phyloP scores from a whole-genome alignment of 2,797 vertebrate genomes.

The Periophthalmus magnuspinnatus region DNA sequence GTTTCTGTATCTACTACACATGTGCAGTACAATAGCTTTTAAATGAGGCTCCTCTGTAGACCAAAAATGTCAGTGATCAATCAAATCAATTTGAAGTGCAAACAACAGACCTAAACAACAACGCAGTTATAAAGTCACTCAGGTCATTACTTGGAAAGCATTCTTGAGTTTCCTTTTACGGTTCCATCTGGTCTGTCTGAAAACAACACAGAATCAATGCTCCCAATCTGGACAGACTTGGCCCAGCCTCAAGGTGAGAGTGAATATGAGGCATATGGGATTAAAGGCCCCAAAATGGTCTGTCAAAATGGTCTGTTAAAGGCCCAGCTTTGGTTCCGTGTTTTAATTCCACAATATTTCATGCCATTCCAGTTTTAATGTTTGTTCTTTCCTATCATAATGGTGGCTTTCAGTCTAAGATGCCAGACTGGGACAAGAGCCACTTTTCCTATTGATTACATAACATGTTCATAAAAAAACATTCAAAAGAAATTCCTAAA shows the following conservation, averaged over 20 bases:
- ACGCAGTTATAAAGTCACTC: neutral
- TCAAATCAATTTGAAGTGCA: constrained; percentile 1
- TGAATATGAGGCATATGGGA: constrained; percentile 35
- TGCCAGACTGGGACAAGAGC: too few relatives aligned
- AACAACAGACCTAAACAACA: neutral
- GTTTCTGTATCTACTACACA: neutral
- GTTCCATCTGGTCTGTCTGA: constrained; percentile 51
- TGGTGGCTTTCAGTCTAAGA: neutral
- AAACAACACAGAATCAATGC: constrained; percentile 60
- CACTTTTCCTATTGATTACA: too few relatives aligned
- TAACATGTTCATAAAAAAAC: too few relatives aligned
- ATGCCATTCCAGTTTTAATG: neutral
- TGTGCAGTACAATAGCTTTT: neutral
- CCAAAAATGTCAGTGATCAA: neutral
- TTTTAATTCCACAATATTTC: neutral
- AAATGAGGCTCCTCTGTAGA: neutral
- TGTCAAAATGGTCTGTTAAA: neutral
- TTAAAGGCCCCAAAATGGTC: constrained; percentile 11
- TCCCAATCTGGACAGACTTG: constrained; percentile 27
- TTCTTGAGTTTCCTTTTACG: constrained; percentile 41
- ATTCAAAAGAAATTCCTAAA: too few relatives aligned
- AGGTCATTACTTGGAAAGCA: constrained; percentile 26
- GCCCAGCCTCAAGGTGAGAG: constrained; percentile 43
- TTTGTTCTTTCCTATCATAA: neutral
- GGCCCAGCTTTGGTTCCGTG: neutral